Base-by-base conservation (phyloP, 2,888 invertebrate genomes). In the Drosophila mulleri region DNA sequence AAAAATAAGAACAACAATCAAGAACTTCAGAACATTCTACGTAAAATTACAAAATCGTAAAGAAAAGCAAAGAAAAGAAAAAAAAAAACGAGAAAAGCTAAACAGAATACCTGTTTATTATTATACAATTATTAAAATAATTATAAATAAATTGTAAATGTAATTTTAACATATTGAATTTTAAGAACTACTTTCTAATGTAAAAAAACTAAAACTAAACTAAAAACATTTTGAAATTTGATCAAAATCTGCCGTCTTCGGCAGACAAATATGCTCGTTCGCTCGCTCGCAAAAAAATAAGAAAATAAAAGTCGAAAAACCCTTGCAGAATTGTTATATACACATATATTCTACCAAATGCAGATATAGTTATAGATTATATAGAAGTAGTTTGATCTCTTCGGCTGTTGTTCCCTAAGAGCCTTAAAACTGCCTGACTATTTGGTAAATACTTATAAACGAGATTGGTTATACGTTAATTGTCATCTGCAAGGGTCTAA, bases 1-100 rank as follows among this genome's bases (percentile, higher is more conserved):
- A 35, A 32, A 50, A 54, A 45, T 56, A 67, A 58, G 44, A 64
- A 69, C 56, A 67, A 74, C 67, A 66, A 67, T 65, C 45, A 68
- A 68, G 26, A 71, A 66, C 67, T 78, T 78, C 79, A 75, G 48
- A 67, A 79, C 72, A 79, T 79, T 79, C 72, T 67, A 64, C 69
- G 44, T 68, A 78, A 66, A 50, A 42, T 57, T 47, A 62, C 41
- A 57, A 57, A 39, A 37, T n/a, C 61, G 20, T 60, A 77, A 65
- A 53, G 37, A 52, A 56, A 45, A 53, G 9, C 14, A 23, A 45
- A 37, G 26, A 29, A 29, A 32, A 20, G 35, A 54, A 59, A 66
- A 64, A 57, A 45, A 44, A 56, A 45, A 23, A 32, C 39, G 26
- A 44, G 44, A 6, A 20, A 14, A 20, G 20, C n/a, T n/a, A 41